A percentile compares a stretch with the other conserved stretches of the same genome.
Conservation (phyloP, 2,797 vertebrate genomes). For the Thaleichthys pacificus region DNA sequence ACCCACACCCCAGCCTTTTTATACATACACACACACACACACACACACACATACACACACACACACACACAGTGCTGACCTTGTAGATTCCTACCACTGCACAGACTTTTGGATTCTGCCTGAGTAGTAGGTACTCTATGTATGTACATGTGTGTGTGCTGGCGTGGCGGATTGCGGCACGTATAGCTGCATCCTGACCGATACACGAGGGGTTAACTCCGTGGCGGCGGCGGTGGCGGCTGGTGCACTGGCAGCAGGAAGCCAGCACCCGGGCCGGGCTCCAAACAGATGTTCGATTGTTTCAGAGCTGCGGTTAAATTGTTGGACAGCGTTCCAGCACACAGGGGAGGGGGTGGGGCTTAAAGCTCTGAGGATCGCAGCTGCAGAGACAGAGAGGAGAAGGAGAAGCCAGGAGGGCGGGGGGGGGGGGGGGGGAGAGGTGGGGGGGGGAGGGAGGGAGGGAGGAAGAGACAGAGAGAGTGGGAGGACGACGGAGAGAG, state of each 20-base stretch:
- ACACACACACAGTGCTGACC: slow-evolving; percentile 10
- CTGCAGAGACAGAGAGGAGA: slow-evolving; percentile 77
- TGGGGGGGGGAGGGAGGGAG: neutral
- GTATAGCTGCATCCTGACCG: slow-evolving; percentile 23
- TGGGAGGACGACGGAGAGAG: slow-evolving; percentile 35
- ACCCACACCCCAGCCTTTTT: slow-evolving; percentile 13
- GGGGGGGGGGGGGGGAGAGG: slow-evolving; percentile 1
- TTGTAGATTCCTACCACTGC: neutral
- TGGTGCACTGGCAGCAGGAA: slow-evolving; percentile 80
- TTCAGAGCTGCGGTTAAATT: slow-evolving; percentile 87
- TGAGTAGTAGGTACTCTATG: neutral
- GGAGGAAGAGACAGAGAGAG: slow-evolving; percentile 19
- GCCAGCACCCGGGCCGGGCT: slow-evolving; percentile 78
- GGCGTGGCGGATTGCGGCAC: neutral
- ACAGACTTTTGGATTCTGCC: neutral
- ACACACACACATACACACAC: slow-evolving; percentile 16
- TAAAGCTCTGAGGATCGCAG: slow-evolving; percentile 78
- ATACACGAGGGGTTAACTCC: slow-evolving; percentile 70
- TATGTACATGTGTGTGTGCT: neutral
- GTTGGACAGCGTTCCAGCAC: slow-evolving; percentile 84
- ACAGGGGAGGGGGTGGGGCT: slow-evolving; percentile 67
- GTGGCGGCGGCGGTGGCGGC: slow-evolving; percentile 46
- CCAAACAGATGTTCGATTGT: slow-evolving; percentile 95
- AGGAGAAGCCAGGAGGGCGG: slow-evolving; percentile 20
- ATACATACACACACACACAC: slow-evolving; percentile 13